Evolutionary conservation across 2,797 vertebrate genomes (phyloP), one percentile per base, ranked within the genome.

Genomic region (Delichon dasypus): DNA sequence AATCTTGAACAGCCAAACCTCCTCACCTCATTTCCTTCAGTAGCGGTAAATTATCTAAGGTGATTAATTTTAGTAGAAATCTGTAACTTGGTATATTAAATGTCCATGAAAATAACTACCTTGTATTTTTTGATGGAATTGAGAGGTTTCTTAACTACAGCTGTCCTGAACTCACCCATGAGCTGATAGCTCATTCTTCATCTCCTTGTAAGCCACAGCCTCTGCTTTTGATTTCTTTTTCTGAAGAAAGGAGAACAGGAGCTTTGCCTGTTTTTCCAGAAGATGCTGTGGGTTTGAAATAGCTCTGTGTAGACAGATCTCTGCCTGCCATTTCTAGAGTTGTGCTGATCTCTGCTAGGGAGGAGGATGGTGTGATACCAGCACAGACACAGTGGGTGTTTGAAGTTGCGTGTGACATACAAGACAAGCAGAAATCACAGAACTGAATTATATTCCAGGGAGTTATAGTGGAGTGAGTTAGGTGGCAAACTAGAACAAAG

Each of bases 321-420:
- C 64, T 83, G 85, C 51, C 17, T 93, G 76, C 51, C 60, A 22
- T 83, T 89, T 83, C 72, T 62, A 27, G 47, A 53, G 11, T 5
- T 54, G 34, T 86, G 65, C 40, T 77, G 25, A 70, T 66, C n/a
- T 71, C 77, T 84, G 79, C 47, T 13, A 20, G 70, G 16, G 54
- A 78, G 89, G 54, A 85, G 76, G 79, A 55, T 32, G 87, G 55
- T 45, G 67, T 5, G 1, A 84, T 44, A 70, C 42, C 93, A 86
- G 54, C 76, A 58, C 58, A 2, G 29, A 45, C 47, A 44, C 19
- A 40, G 73, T 1, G 34, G 80, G 18, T 47, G 45, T 75, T 78
- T 76, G 81, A 94, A 76, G 92, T 40, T 58, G 51, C 0, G 0
- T 1, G 1, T 92, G 93, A 78, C 17, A 13, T 8, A 38, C 0